Conservation (phyloP, 2,113 vertebrate species). For the Mustela lutreola region DNA sequence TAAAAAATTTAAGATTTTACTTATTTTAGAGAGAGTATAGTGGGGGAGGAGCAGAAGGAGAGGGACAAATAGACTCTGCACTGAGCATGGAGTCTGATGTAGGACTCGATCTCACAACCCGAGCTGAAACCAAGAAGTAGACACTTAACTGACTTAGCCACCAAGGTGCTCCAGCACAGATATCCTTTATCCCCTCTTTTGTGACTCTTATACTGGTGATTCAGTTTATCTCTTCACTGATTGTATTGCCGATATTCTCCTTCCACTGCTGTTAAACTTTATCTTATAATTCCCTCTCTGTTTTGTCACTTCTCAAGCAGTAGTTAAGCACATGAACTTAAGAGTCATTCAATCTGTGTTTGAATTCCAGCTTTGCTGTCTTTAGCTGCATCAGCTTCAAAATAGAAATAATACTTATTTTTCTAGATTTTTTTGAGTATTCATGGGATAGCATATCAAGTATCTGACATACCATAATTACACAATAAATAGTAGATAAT, state of each 20-base stretch:
- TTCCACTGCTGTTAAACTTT: background rate
- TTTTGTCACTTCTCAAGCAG: background rate
- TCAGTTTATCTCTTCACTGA: background rate
- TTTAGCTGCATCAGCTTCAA: slow-evolving; percentile 54
- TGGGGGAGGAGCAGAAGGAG: background rate
- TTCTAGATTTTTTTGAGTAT: background rate
- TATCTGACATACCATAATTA: background rate
- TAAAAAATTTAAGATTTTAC: no score
- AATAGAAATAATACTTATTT: slow-evolving; percentile 32
- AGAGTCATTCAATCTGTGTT: slow-evolving; percentile 4
- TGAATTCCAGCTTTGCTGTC: background rate
- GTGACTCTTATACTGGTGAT: background rate
- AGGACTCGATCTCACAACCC: background rate
- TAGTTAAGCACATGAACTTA: background rate
- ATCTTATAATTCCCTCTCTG: background rate
- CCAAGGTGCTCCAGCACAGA: background rate
- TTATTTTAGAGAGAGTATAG: background rate
- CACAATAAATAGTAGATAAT: slow-evolving; percentile 26
- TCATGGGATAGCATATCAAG: background rate
- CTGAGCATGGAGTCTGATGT: background rate
- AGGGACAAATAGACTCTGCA: background rate
- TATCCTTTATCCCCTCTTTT: background rate
- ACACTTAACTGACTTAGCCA: background rate
- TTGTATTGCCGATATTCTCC: background rate
- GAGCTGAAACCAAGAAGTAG: background rate